These are phyloP conservation scores for Tenthredo livida DNA, from an alignment of 2,888 invertebrate genomes.

Conservation along the genomic window DNA sequence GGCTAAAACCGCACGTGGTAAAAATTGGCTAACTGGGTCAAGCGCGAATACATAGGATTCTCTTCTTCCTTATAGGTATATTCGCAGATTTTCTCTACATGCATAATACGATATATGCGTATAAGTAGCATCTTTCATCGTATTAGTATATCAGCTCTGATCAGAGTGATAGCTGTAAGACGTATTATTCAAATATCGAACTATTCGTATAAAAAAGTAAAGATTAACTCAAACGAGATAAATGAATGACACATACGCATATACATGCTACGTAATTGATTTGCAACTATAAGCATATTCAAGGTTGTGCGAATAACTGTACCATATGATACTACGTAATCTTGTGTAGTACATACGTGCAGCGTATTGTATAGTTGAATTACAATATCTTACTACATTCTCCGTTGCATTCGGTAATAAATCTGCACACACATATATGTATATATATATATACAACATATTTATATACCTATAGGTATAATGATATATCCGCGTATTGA, in stretches of 20 bases:
- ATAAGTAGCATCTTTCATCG: background rate
- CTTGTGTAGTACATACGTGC: background rate
- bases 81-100: background rate
- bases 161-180: background rate
- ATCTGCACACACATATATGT: too few relatives aligned
- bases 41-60: background rate
- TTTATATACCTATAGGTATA: background rate
- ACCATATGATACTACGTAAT: background rate
- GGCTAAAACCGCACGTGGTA: slow-evolving; percentile 11
- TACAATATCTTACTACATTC: slow-evolving; percentile 11
- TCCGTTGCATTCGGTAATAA: slow-evolving; percentile 32
- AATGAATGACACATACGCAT: background rate
- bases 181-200: background rate
- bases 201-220: background rate
- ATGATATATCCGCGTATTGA: background rate
- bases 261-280: background rate
- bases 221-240: background rate
- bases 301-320: background rate
- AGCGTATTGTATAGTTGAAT: background rate
- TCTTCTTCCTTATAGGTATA: background rate
- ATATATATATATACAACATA: too few relatives aligned
- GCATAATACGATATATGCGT: background rate
- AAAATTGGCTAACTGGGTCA: slow-evolving; percentile 20
- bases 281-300: background rate
- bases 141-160: too few relatives aligned